Conservation (phyloP, 2,888 invertebrate genomes). For the Andrena fulva region DNA sequence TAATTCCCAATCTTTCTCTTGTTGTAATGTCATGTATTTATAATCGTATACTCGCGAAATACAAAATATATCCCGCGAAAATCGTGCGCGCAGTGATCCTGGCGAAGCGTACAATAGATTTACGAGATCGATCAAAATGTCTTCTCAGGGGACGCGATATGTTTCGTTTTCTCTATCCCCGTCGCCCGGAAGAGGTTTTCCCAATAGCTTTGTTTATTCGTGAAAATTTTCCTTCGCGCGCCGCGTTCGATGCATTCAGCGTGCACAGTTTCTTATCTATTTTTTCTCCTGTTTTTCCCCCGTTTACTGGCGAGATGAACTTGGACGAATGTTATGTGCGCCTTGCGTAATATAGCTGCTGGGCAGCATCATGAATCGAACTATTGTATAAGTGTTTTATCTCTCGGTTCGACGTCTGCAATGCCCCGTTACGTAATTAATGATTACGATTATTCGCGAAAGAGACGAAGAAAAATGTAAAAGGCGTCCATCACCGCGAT, state of each 20-base stretch:
- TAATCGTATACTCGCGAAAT: conserved; percentile 17
- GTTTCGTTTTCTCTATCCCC: conserved; percentile 27
- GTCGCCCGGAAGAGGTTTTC: conserved; percentile 75
- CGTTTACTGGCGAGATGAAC: background rate
- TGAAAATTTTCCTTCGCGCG: background rate
- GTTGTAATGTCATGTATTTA: conserved; percentile 1
- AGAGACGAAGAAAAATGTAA: background rate
- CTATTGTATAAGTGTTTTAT: conserved; percentile 29
- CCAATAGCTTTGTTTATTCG: background rate
- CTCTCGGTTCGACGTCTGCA: conserved; percentile 1
- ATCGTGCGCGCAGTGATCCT: background rate
- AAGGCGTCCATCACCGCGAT: background rate
- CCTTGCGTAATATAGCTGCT: conserved; percentile 4
- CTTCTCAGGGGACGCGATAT: conserved; percentile 48
- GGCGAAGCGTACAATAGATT: background rate
- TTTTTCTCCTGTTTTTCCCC: background rate
- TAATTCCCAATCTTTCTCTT: no score
- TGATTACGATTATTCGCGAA: background rate
- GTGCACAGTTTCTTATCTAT: conserved; percentile 2
- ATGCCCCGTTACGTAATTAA: conserved; percentile 7
- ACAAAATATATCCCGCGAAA: background rate
- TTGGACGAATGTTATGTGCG: background rate
- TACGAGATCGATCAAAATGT: conserved; percentile 31
- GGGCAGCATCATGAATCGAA: conserved; percentile 2
- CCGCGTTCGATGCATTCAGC: background rate